These are phyloP conservation scores for Macrotis lagotis DNA, from an alignment of 2,113 vertebrate species.

Conservation along the genomic window DNA sequence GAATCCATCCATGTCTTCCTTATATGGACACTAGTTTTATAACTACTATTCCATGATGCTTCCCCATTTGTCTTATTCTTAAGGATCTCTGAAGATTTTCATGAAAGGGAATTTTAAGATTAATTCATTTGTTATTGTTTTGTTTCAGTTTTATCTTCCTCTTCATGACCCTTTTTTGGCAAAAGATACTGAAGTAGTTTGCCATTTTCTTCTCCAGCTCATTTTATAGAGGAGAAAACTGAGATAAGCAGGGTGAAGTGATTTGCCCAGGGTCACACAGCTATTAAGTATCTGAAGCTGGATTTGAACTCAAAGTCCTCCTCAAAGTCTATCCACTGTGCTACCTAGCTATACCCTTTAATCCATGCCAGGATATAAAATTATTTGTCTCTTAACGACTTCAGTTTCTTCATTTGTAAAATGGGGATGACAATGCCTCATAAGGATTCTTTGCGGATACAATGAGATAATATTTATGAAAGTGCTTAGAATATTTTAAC, in stretches of 20 bases:
- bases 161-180: neutral
- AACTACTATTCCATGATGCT: neutral
- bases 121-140: neutral
- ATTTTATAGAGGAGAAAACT: too few relatives aligned
- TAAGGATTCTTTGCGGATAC: constrained; percentile 1
- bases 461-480: neutral
- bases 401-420: neutral
- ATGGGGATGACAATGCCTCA: neutral
- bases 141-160: neutral
- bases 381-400: neutral
- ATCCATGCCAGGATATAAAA: neutral
- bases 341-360: neutral
- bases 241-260: too few relatives aligned
- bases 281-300: neutral
- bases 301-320: neutral
- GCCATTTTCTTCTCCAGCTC: too few relatives aligned
- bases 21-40: neutral
- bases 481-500: neutral
- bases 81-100: constrained; percentile 17
- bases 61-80: neutral
- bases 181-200: neutral
- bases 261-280: neutral
- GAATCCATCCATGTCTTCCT: neutral
- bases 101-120: neutral
- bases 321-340: neutral